These are phyloP conservation scores for Chloropsis hardwickii DNA, from an alignment of 2,113 vertebrate species.

Conservation along the genomic window DNA sequence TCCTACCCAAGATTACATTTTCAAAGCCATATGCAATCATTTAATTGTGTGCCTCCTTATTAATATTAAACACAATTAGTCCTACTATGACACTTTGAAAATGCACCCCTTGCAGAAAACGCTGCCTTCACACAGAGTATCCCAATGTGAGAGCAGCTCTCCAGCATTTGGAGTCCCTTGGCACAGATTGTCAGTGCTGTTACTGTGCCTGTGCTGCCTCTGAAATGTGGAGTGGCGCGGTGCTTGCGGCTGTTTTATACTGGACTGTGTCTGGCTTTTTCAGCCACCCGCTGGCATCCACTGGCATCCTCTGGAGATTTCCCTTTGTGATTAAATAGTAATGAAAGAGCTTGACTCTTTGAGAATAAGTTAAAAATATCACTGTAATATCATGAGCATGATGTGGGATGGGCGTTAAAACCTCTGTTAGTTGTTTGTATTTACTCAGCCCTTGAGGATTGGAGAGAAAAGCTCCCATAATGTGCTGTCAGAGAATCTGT, in stretches of 20 bases:
- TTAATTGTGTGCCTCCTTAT: neutral
- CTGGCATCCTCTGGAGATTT: neutral
- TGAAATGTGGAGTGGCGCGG: neutral
- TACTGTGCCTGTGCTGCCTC: neutral
- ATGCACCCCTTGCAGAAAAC: neutral
- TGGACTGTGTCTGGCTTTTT: neutral
- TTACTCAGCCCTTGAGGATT: neutral
- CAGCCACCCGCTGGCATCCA: neutral
- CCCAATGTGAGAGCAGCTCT: neutral
- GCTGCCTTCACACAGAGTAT: neutral
- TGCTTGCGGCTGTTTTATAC: neutral
- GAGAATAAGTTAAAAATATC: neutral
- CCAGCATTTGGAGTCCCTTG: neutral
- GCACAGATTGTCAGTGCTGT: neutral
- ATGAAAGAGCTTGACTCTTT: neutral
- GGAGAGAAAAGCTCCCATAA: neutral
- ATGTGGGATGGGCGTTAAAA: neutral
- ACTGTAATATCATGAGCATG: neutral
- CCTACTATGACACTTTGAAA: neutral
- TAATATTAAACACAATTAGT: slow-evolving; percentile 4
- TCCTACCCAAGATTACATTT: slow-evolving; percentile 1
- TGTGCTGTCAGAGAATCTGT: neutral
- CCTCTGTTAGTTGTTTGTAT: neutral
- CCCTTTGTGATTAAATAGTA: neutral
- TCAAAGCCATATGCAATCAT: neutral